Conservation (phyloP, 2,888 invertebrate genomes). For the Polyploca ridens region DNA sequence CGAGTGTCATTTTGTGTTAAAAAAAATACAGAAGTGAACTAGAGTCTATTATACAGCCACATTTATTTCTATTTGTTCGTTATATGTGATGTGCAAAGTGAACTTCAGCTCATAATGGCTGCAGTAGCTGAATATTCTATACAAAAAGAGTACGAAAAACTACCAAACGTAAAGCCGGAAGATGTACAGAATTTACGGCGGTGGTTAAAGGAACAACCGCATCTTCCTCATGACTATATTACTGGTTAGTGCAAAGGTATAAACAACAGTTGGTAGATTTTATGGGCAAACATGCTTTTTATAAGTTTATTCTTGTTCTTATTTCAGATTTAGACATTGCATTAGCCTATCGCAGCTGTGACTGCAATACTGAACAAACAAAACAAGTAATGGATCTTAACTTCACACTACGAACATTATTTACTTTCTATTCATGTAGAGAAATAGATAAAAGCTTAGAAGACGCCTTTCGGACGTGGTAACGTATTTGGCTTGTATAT, state of each 20-base stretch:
- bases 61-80: background rate
- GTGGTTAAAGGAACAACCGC: constrained; percentile 86
- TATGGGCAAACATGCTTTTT: background rate
- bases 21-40: background rate
- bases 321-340: constrained; percentile 83
- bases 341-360: constrained; percentile 88
- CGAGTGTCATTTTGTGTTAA: constrained; percentile 15
- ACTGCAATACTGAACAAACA: constrained; percentile 85
- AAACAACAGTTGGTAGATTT: background rate
- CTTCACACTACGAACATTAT: constrained; percentile 86
- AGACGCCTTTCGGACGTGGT: constrained; percentile 61
- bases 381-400: constrained; percentile 88
- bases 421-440: constrained; percentile 86
- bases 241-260: constrained; percentile 58
- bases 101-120: constrained; percentile 38
- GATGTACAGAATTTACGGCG: constrained; percentile 83
- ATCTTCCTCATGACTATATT: constrained; percentile 80
- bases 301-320: constrained; percentile 13
- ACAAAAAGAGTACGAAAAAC: constrained; percentile 81
- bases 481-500: constrained; percentile 35
- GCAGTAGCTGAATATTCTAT: constrained; percentile 36
- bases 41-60: background rate
- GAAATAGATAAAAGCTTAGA: constrained; percentile 62
- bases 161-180: constrained; percentile 81
- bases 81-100: constrained; percentile 5